Conservation (phyloP, 92 coral and sea anemone genomes). For the Blastomussa wellsi region DNA sequence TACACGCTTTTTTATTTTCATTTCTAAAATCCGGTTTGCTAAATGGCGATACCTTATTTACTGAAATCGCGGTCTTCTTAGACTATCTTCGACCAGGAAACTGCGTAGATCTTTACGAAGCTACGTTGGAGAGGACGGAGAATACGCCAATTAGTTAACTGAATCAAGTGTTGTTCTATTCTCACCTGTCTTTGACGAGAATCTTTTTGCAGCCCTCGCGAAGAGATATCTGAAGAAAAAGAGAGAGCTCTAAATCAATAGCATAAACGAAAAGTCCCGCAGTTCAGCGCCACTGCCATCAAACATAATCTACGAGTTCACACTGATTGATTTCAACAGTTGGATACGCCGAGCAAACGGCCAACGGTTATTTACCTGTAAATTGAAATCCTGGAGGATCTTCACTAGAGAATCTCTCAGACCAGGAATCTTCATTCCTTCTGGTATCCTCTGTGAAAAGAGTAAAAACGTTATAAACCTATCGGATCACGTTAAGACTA, state of each 20-base stretch:
- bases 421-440: slow-evolving; percentile 91
- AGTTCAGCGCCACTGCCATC: no score
- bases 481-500: no score
- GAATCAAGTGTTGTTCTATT: background rate
- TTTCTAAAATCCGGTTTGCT: no score
- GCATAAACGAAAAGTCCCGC: no score
- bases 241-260: background rate
- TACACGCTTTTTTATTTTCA: background rate
- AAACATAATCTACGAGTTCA: no score
- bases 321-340: no score
- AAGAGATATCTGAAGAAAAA: slow-evolving; percentile 79
- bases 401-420: slow-evolving; percentile 95
- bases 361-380: slow-evolving; percentile 64
- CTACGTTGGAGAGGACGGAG: background rate
- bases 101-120: background rate
- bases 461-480: background rate
- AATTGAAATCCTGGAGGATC: slow-evolving; percentile 93
- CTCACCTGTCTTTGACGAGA: slow-evolving; percentile 95
- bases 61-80: background rate
- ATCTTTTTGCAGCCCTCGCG: slow-evolving; percentile 99
- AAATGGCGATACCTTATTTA: no score
- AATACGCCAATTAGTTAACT: background rate
- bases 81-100: background rate
- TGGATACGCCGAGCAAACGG: no score
- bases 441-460: slow-evolving; percentile 81